These are phyloP conservation scores for Priocnemis perturbator DNA, from an alignment of 2,888 invertebrate species.

Conservation along the genomic window DNA sequence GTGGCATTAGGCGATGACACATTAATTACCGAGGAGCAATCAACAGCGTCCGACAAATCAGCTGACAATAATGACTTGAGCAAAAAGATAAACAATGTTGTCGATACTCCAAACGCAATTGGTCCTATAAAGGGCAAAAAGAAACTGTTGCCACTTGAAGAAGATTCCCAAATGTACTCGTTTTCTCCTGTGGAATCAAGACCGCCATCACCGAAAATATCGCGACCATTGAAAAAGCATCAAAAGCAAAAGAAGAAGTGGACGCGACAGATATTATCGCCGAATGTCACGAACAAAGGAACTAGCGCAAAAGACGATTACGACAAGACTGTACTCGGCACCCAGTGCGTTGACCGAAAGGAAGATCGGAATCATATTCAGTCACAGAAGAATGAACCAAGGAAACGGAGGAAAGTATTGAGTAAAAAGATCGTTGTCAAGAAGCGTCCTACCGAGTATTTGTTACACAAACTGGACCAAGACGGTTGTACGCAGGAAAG, in stretches of 20 bases:
- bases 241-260: slow-evolving; percentile 22
- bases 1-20: too few relatives aligned
- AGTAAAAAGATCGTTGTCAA: slow-evolving; percentile 69
- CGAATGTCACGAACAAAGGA: too few relatives aligned
- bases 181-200: slow-evolving; percentile 56
- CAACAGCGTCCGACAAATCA: too few relatives aligned
- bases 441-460: slow-evolving; percentile 35
- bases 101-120: slow-evolving; percentile 16
- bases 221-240: slow-evolving; percentile 21
- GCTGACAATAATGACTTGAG: too few relatives aligned
- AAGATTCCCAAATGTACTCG: slow-evolving; percentile 54
- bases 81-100: too few relatives aligned
- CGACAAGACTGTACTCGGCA: neutral
- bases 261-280: too few relatives aligned
- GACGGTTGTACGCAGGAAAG: slow-evolving; percentile 12
- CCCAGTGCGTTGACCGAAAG: too few relatives aligned
- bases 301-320: neutral
- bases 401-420: slow-evolving; percentile 55
- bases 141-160: slow-evolving; percentile 56
- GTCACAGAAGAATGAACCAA: too few relatives aligned
- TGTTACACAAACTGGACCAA: too few relatives aligned
- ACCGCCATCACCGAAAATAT: slow-evolving; percentile 16
- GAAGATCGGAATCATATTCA: neutral
- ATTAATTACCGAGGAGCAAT: too few relatives aligned
- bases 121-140: slow-evolving; percentile 39